Conservation (phyloP, 2,797 vertebrate genomes). For the Phaenicophaeus curvirostris region DNA sequence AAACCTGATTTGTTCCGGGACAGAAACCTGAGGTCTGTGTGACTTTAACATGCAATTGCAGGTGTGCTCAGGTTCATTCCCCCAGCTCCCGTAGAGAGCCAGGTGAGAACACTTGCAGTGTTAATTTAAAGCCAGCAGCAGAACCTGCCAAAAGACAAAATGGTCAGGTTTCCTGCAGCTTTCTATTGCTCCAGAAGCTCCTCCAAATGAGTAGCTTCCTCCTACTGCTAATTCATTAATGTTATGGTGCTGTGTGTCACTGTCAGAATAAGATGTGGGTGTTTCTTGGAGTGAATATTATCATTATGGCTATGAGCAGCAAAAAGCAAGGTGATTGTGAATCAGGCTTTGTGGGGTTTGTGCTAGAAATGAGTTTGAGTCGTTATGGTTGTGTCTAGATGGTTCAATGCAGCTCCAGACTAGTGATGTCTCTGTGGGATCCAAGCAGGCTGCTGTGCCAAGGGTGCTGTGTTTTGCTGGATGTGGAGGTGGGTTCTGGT, state of each 20-base stretch:
- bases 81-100: background rate
- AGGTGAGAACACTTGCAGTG: background rate
- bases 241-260: background rate
- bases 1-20: slow-evolving; percentile 3
- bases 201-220: slow-evolving; percentile 27
- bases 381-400: accelerated
- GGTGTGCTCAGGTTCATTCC: background rate
- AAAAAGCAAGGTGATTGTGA: background rate
- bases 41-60: background rate
- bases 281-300: background rate
- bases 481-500: background rate
- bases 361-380: background rate
- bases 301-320: background rate
- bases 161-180: slow-evolving; percentile 11
- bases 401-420: background rate
- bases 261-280: background rate
- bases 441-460: background rate
- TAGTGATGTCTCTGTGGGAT: accelerated
- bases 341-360: accelerated
- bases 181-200: slow-evolving; percentile 1
- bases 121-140: slow-evolving; percentile 19
- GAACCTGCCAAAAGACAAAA: background rate
- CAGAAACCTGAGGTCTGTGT: background rate
- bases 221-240: slow-evolving; percentile 5
- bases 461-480: background rate